A percentile compares a stretch with the other conserved stretches of the same genome.
phyloP scores from a whole-genome alignment of 2,888 invertebrate species.

The Neoaliturus tenellus region DNA sequence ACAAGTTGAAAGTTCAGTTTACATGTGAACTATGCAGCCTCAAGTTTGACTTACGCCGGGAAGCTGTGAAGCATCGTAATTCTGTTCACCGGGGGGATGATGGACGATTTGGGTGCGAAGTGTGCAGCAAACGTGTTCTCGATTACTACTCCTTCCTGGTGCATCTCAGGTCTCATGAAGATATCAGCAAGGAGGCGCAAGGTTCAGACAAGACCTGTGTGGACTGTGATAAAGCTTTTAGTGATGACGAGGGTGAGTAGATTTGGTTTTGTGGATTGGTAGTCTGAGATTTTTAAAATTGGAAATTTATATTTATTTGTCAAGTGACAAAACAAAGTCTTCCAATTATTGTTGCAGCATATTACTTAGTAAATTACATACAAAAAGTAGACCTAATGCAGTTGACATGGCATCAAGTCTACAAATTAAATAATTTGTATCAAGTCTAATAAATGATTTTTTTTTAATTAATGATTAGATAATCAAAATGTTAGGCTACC shows the following conservation, averaged over 20 bases:
- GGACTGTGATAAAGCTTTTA: conserved; percentile 36
- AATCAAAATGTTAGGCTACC: too few species aligned
- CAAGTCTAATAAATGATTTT: too few species aligned
- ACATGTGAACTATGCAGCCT: conserved; percentile 37
- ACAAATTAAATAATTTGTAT: too few species aligned
- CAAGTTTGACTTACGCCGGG: conserved; percentile 44
- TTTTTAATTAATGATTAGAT: too few species aligned
- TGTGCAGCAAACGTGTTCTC: conserved; percentile 4
- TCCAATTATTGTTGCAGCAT: too few species aligned
- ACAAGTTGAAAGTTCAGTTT: conserved; percentile 48
- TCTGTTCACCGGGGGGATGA: conserved; percentile 31
- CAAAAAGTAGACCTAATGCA: too few species aligned
- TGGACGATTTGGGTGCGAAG: conserved; percentile 43
- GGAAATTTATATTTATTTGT: too few species aligned
- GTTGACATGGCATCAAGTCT: too few species aligned
- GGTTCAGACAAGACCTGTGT: conserved; percentile 10
- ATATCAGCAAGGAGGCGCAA: neutral
- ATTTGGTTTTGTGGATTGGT: too few species aligned
- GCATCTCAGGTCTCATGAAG: conserved; percentile 15
- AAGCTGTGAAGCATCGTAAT: conserved; percentile 40
- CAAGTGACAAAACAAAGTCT: too few species aligned
- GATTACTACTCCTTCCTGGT: conserved; percentile 46
- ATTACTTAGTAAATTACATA: too few species aligned
- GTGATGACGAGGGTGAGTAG: conserved; percentile 28
- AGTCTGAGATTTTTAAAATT: too few species aligned